phyloP scores from a whole-genome alignment of 2,797 vertebrate species.

The Thalassophryne amazonica region DNA sequence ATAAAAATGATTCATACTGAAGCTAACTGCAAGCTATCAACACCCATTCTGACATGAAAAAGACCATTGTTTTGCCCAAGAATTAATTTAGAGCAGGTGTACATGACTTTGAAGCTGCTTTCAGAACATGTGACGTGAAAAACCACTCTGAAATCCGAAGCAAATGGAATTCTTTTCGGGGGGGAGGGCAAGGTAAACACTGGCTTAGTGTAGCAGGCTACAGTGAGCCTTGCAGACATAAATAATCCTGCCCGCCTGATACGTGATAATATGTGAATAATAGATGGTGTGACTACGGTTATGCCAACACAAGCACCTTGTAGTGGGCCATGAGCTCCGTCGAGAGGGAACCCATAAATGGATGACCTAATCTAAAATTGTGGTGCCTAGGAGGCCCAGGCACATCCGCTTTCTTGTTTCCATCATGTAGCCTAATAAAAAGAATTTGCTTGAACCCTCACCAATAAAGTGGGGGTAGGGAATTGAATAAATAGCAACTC shows the following conservation, averaged over 20 bases:
- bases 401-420: slow-evolving; percentile 6
- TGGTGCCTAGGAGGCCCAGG: slow-evolving; percentile 47
- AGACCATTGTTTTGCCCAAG: neutral
- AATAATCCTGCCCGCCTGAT: slow-evolving; percentile 74
- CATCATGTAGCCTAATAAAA: slow-evolving; percentile 64
- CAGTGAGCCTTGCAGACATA: slow-evolving; percentile 56
- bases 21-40: slow-evolving; percentile 3
- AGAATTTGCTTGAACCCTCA: slow-evolving; percentile 71
- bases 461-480: slow-evolving; percentile 77
- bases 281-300: slow-evolving; percentile 70
- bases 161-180: slow-evolving; percentile 6
- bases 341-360: slow-evolving; percentile 64
- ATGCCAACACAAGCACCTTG: slow-evolving; percentile 52
- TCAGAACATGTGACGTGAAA: slow-evolving; percentile 16
- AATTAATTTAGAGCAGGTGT: slow-evolving; percentile 10
- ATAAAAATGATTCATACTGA: slow-evolving; percentile 25
- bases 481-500: slow-evolving; percentile 65
- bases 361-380: slow-evolving; percentile 72
- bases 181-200: slow-evolving; percentile 16
- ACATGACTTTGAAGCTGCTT: slow-evolving; percentile 1
- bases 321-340: slow-evolving; percentile 49
- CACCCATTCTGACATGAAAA: neutral
- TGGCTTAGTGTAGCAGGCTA: slow-evolving; percentile 28
- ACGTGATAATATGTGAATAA: slow-evolving; percentile 79
- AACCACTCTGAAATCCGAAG: neutral